A percentile compares a stretch with the other conserved stretches of the same genome.
These are phyloP conservation scores for Proteles cristata DNA, from an alignment of 2,113 vertebrate species.

Conservation along the genomic window DNA sequence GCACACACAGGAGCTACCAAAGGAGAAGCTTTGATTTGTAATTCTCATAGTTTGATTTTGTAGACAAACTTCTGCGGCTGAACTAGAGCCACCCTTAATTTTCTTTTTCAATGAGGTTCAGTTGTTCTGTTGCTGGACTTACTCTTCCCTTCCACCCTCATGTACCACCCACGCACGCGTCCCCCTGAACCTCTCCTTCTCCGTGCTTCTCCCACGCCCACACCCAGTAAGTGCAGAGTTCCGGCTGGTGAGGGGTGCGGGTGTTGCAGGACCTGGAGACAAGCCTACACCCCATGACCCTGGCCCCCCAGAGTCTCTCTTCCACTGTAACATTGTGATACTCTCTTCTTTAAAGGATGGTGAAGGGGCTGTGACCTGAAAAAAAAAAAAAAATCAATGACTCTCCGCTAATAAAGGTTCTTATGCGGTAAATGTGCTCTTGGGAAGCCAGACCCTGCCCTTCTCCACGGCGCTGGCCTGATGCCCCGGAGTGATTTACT, in stretches of 20 bases:
- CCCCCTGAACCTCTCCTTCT: background rate
- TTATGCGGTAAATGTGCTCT: conserved; percentile 87
- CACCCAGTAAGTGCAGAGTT: background rate
- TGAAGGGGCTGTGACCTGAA: conserved; percentile 83
- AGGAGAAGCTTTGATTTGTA: background rate
- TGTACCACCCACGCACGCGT: background rate
- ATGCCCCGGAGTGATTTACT: conserved; percentile 88
- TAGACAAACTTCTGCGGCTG: background rate
- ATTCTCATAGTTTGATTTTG: background rate
- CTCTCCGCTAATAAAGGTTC: conserved; percentile 87
- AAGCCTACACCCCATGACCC: background rate
- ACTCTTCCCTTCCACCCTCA: background rate
- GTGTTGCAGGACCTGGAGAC: background rate
- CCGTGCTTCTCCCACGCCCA: accelerated
- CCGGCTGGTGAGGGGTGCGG: background rate
- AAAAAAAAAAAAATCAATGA: conserved; percentile 86
- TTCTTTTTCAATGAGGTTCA: background rate
- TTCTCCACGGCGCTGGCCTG: conserved; percentile 85
- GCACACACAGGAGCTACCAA: background rate
- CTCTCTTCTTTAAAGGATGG: conserved; percentile 80
- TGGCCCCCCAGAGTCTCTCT: background rate
- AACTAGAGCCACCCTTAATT: background rate
- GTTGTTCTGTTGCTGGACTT: background rate
- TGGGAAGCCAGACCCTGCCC: conserved; percentile 85
- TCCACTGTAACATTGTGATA: conserved; percentile 59